Percentiles rank a stretch among this genome's conserved stretches.
These are phyloP conservation scores for Sebastes cheni DNA, from an alignment of 2,797 vertebrate species.

Conservation along the genomic window DNA sequence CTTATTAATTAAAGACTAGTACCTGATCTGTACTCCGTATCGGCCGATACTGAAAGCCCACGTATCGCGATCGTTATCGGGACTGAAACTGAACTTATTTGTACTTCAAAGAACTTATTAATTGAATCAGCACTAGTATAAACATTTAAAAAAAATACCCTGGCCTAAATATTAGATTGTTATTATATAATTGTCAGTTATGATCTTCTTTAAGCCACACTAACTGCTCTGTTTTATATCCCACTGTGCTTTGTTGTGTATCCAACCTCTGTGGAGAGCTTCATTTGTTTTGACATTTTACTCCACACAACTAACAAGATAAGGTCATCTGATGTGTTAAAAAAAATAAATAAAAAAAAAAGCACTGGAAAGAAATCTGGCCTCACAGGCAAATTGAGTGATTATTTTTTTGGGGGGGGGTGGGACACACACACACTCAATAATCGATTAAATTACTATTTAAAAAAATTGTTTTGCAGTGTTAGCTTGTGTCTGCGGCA, in stretches of 20 bases:
- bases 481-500: conserved; percentile 13
- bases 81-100: background rate
- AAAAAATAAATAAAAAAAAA: background rate
- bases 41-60: too few relatives aligned
- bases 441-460: background rate
- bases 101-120: background rate
- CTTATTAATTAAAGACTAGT: too few relatives aligned
- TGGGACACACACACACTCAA: too few relatives aligned
- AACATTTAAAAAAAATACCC: background rate
- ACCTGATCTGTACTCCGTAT: too few relatives aligned
- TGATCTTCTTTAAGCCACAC: background rate
- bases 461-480: background rate
- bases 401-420: fast-evolving
- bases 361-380: background rate
- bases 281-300: conserved; percentile 4
- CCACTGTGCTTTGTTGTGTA: background rate
- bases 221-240: background rate
- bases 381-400: background rate
- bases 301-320: background rate
- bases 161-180: background rate
- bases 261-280: background rate
- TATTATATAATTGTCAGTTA: background rate
- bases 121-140: background rate
- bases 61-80: too few relatives aligned
- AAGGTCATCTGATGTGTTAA: background rate